Base-by-base conservation (phyloP, 2,888 invertebrate genomes). In the Melikaiella ostensackeni region DNA sequence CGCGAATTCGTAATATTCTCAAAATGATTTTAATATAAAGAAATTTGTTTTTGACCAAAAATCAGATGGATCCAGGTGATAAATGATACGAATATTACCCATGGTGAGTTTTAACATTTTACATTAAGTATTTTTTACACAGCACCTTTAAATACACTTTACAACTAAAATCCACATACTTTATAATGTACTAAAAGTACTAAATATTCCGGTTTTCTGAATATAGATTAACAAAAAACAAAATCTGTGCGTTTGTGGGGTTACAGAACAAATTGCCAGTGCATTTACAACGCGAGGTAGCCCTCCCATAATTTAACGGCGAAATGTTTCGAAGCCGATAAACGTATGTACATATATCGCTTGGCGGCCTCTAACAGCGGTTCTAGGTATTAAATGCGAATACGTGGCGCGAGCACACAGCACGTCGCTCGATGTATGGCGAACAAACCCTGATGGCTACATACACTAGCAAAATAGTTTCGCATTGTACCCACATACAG, bases 251-350 rank as follows among this genome's bases (percentile, higher is more conserved):
- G 84, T 82, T 83, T 83, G 81, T 80, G 82, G 83, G 80, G 82
- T 24, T 76, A 74, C 76, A 79, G 76, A 75, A 81, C 79, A 78
- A 81, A 81, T 77, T 70, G 80, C 78, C 78, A 59, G 74, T 74
- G 84, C 84, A 85, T 88, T 88, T 87, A 83, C 87, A 83, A 83
- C 83, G 81, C 82, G 79, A 79, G 75, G 42, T 75, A 74, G 70
- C 77, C 80, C 82, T n/a, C n/a, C 79, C 80, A 83, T 86, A 86
- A 86, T 88, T 88, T 83, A 84, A 63, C 82, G 70, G 75, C 75
- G 79, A 85, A 87, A 86, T 81, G 79, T 78, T 82, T 80, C 78
- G 77, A 81, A 76, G 79, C 80, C 84, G 86, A 88, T 86, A 85
- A 88, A 84, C 84, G 84, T 85, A 83, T 83, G 82, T 83, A 79